Base-by-base conservation (phyloP, 1,140 invertebrate species). In the Lysiphlebus fabarum region DNA sequence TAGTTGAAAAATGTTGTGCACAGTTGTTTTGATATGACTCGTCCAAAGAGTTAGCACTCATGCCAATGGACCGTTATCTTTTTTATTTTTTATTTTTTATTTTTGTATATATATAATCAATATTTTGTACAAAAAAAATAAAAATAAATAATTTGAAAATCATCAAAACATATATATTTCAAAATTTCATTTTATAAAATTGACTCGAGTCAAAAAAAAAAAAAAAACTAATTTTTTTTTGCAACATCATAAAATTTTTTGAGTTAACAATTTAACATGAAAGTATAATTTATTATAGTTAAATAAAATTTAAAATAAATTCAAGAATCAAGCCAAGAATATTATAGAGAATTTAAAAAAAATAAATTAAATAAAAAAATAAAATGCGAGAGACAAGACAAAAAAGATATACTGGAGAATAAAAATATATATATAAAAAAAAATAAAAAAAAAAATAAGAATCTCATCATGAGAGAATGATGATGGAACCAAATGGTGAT, bases 201-300 rank as follows among this genome's bases (percentile, higher is more conserved):
- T 54, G 42, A 54, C 38, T 54, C 40, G 14, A n/a, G n/a, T n/a
- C n/a, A n/a, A 14, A 40, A 33, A 38, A 51, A 33, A 36, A 10
- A 7, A 14, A 8, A 38, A 54, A 56, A 62, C n/a, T n/a, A n/a
- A n/a, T n/a, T n/a, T n/a, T n/a, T 70, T 68, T 69, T 67, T 68
- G 48, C 17, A 12, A 17, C 12, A 50, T 59, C 64, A 53, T 68
- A 44, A n/a, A 7, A 10, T 47, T n/a, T n/a, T n/a, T n/a, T n/a
- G n/a, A n/a, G n/a, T n/a, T n/a, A n/a, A n/a, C n/a, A n/a, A n/a
- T n/a, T n/a, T 74, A 70, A 69, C 73, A 74, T 70, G 70, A 64
- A 65, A 74, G 71, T 73, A 67, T 73, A 76, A 75, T 77, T 75
- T 73, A 76, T 76, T 26, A 26, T 69, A 67, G 62, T 57, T 62